Conservation (phyloP, 2,888 invertebrate genomes). For the Idaea dimidiata region DNA sequence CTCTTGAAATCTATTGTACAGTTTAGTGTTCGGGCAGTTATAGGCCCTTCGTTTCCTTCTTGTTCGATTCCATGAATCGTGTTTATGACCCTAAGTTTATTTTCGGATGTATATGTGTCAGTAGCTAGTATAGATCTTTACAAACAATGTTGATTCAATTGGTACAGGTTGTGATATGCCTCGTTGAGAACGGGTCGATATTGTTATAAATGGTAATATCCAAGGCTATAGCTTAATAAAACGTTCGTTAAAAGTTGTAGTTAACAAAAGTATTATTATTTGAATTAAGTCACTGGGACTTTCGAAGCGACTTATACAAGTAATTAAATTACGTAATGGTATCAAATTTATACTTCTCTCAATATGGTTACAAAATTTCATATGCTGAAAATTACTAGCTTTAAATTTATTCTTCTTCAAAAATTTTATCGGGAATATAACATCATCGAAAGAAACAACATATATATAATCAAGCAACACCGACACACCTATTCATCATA, state of each 20-base stretch:
- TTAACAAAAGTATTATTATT: conserved; percentile 70
- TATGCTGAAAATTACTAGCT: conserved; percentile 60
- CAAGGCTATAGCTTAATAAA: conserved; percentile 79
- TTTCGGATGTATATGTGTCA: conserved; percentile 78
- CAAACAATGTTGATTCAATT: conserved; percentile 81
- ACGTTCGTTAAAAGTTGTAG: conserved; percentile 78
- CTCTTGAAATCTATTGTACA: conserved; percentile 76
- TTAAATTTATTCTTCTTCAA: conserved; percentile 52
- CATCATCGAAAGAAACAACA: conserved; percentile 17
- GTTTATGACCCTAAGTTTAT: conserved; percentile 76
- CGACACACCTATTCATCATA: conserved; percentile 12
- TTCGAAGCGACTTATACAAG: conserved; percentile 75
- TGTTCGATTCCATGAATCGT: conserved; percentile 80
- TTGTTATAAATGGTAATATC: conserved; percentile 80
- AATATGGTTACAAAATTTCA: conserved; percentile 58
- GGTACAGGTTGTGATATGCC: conserved; percentile 81
- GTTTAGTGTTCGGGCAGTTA: conserved; percentile 72
- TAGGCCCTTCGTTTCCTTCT: conserved; percentile 74
- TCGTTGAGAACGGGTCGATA: conserved; percentile 80
- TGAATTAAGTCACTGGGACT: conserved; percentile 73
- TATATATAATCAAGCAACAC: conserved; percentile 15
- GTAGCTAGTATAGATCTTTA: conserved; percentile 80
- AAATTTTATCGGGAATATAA: conserved; percentile 47
- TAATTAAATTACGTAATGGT: conserved; percentile 60
- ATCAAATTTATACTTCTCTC: conserved; percentile 71